Base-by-base conservation (phyloP, 2,797 vertebrate species). In the Aldrovandia affinis region DNA sequence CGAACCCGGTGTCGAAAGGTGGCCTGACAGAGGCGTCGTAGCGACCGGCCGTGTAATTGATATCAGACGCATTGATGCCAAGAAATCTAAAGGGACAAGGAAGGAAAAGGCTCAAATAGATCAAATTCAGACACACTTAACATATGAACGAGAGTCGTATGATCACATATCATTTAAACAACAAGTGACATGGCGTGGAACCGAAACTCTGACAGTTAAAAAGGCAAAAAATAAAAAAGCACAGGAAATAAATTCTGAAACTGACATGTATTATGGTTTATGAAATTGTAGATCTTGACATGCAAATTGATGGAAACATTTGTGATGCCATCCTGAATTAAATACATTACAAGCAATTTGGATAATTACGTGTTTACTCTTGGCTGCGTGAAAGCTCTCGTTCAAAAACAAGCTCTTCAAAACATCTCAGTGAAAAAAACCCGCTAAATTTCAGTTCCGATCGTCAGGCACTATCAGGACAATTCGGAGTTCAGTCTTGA, bases 51-150 rank as follows among this genome's bases (percentile, higher is more conserved):
- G 97, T 95, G 91, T 96, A 97, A 94, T 98, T 99, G 92, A 98
- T 96, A 88, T 99, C 98, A 52, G 97, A 97, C n/a, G 98, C 97
- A 82, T 98, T 99, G 92, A 98, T 95, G 89, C 98, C 97, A 84
- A 97, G 94, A 93, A 96, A 98, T 90, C 98, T 99, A 93, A 83
- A 89, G 90, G 28, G 89, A 75, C 88, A 75, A 75, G 55, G 90
- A 52, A 89, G 22, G 50, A 85, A 65, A 52, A 78, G 55, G 52
- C 70, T 36, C 82, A 15, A 88, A 92, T 86, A 89, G 93, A 95
- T 93, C 47, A 28, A 25, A n/a, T 77, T 20, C 28, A 79, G 7
- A 79, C 18, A 54, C 89, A 94, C 88, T 85, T 82, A 85, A 82
- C 80, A 89, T 1, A 77, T 92, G 89, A 94, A 89, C 83, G 81